These are phyloP conservation scores for Oreochromis mossambicus DNA, from an alignment of 2,797 vertebrate species.

Conservation along the genomic window DNA sequence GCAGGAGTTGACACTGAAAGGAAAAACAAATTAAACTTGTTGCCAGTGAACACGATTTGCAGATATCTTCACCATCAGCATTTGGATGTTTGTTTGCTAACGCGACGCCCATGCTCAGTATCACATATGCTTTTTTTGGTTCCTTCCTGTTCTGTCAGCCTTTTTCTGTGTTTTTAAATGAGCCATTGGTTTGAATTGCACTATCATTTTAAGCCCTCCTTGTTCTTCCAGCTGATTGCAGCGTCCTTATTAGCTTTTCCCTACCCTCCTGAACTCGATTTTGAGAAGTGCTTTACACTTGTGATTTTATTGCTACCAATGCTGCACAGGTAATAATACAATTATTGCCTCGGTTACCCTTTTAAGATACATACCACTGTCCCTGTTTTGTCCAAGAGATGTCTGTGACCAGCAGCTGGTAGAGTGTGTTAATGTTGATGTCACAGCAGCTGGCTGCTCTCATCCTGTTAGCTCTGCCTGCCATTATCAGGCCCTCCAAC, in stretches of 20 bases:
- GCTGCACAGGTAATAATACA: constrained; percentile 38
- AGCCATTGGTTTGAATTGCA: neutral
- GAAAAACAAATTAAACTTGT: neutral
- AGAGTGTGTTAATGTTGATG: constrained; percentile 70
- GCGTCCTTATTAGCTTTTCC: neutral
- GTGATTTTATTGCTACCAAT: neutral
- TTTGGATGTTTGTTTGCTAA: neutral
- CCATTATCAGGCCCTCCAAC: constrained; percentile 47
- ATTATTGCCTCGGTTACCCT: constrained; percentile 34
- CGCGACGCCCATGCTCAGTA: neutral
- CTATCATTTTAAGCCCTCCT: neutral
- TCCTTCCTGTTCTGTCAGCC: neutral
- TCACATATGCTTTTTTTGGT: neutral
- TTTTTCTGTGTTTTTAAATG: neutral
- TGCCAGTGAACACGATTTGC: neutral
- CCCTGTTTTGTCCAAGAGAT: constrained; percentile 57
- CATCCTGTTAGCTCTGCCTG: constrained; percentile 70
- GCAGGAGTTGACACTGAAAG: neutral
- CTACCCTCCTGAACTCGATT: neutral
- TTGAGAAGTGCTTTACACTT: neutral
- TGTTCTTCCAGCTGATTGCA: neutral
- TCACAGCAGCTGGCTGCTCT: constrained; percentile 72
- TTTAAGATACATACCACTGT: constrained; percentile 36
- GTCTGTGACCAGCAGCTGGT: constrained; percentile 69
- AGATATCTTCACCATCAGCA: neutral